Conservation (phyloP, 2,113 vertebrate species). For the Chloroceryle aenea region DNA sequence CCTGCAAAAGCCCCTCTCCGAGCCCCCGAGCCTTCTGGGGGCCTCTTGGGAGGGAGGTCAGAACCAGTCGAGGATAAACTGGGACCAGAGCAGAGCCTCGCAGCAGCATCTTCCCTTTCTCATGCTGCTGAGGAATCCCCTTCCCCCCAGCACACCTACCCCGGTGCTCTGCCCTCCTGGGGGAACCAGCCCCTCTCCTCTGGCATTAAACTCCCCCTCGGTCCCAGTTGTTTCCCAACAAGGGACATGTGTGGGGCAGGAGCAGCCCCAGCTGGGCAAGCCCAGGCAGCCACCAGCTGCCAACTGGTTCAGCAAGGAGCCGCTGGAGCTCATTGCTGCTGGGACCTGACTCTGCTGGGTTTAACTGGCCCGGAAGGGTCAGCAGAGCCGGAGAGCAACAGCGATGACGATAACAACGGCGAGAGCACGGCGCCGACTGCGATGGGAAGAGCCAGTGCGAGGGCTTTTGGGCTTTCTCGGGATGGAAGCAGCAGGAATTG, state of each 20-base stretch:
- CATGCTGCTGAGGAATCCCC: not conserved
- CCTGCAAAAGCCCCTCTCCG: not conserved
- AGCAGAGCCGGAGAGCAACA: not conserved
- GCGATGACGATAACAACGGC: not conserved
- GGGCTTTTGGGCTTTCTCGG: not conserved
- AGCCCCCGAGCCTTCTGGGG: not conserved
- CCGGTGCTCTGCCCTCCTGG: not conserved
- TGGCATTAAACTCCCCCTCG: not conserved
- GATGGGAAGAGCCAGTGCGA: not conserved
- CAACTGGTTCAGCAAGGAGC: not conserved
- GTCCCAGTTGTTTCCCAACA: fast-evolving
- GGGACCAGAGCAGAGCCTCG: not conserved
- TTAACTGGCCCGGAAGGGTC: not conserved
- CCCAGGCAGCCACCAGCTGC: not conserved
- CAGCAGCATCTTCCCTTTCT: not conserved
- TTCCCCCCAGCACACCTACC: not conserved
- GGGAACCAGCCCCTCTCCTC: not conserved
- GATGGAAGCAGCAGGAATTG: not conserved
- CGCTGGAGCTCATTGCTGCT: not conserved
- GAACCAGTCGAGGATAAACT: not conserved
- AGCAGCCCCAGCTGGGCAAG: not conserved
- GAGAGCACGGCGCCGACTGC: not conserved
- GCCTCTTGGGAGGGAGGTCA: not conserved
- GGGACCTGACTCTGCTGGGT: not conserved
- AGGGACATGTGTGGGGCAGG: not conserved